A percentile compares a stretch with the other conserved stretches of the same genome.
Conservation (phyloP, 2,888 invertebrate species). For the Acanthococcus lagerstroemiae region DNA sequence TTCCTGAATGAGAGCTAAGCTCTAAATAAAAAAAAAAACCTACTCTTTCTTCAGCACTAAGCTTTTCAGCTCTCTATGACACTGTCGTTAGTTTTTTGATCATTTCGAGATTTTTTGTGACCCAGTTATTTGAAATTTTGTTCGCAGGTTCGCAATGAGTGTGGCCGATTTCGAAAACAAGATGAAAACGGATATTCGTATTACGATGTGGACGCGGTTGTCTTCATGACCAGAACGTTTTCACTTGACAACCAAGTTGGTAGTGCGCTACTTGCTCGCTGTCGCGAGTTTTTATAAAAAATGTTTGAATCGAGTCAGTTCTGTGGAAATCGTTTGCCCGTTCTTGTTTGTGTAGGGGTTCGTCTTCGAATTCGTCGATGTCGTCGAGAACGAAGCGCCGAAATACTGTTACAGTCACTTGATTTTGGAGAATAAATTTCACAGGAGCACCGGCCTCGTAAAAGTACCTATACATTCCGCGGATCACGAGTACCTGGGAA, state of each 20-base stretch:
- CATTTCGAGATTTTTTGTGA: too few species aligned
- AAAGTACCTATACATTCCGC: constrained; percentile 12
- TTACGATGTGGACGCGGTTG: not conserved
- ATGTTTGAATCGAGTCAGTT: not conserved
- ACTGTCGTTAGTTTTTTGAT: too few species aligned
- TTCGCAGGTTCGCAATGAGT: constrained; percentile 4
- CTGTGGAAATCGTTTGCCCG: too few species aligned
- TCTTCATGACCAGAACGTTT: constrained; percentile 19
- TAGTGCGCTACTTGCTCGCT: not conserved
- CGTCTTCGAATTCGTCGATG: constrained; percentile 11
- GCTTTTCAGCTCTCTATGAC: too few species aligned
- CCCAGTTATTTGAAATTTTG: too few species aligned
- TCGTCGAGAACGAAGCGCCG: not conserved
- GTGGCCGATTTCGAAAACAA: constrained; percentile 10
- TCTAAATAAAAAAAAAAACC: too few species aligned
- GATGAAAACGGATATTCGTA: constrained; percentile 17
- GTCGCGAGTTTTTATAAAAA: not conserved
- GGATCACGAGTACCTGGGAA: constrained; percentile 14
- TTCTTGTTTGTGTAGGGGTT: constrained; percentile 15
- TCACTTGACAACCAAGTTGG: constrained; percentile 16
- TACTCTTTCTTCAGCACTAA: too few species aligned
- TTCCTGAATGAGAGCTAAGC: too few species aligned
- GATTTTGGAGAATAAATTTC: constrained; percentile 7
- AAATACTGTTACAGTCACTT: not conserved
- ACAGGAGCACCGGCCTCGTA: constrained; percentile 1